A percentile compares a stretch with the other conserved stretches of the same genome.
Evolutionary conservation across 64 coral and sea anemone genomes (phyloP).

Genomic region (Actinia tenebrosa): DNA sequence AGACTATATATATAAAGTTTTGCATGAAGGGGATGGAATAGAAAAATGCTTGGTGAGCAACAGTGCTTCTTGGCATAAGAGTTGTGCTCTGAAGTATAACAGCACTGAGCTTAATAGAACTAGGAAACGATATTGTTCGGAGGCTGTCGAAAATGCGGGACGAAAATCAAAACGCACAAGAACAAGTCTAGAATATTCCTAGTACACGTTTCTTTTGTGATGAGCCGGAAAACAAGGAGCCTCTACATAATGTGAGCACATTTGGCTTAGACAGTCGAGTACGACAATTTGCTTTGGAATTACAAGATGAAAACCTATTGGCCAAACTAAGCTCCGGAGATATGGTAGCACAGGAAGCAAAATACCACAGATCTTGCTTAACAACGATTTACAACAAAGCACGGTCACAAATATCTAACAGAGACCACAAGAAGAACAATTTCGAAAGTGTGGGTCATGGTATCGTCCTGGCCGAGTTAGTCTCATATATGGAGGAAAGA

Average conservation of each 20-base stretch:
- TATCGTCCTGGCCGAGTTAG: conserved; percentile 22
- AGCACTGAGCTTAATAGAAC: conserved; percentile 32
- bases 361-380: conserved; percentile 24
- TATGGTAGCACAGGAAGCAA: conserved; percentile 7
- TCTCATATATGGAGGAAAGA: conserved; percentile 16
- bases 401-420: background rate
- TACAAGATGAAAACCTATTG: conserved; percentile 32
- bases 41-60: background rate
- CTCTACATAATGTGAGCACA: conserved; percentile 52
- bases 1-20: conserved; percentile 3
- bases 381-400: conserved; percentile 36
- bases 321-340: conserved; percentile 34
- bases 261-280: conserved; percentile 45
- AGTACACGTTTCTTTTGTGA: conserved; percentile 1
- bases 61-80: conserved; percentile 43
- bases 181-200: background rate
- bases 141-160: background rate
- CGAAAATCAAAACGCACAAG: conserved; percentile 24
- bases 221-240: conserved; percentile 10
- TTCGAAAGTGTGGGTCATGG: background rate
- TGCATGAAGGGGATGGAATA: conserved; percentile 44
- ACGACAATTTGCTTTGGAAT: conserved; percentile 28
- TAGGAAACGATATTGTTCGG: conserved; percentile 18
- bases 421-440: background rate
- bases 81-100: conserved; percentile 40